Evolutionary conservation across 2,888 invertebrate genomes (phyloP), one percentile per base, ranked within the genome.

Genomic region (Cephalotes varians): DNA sequence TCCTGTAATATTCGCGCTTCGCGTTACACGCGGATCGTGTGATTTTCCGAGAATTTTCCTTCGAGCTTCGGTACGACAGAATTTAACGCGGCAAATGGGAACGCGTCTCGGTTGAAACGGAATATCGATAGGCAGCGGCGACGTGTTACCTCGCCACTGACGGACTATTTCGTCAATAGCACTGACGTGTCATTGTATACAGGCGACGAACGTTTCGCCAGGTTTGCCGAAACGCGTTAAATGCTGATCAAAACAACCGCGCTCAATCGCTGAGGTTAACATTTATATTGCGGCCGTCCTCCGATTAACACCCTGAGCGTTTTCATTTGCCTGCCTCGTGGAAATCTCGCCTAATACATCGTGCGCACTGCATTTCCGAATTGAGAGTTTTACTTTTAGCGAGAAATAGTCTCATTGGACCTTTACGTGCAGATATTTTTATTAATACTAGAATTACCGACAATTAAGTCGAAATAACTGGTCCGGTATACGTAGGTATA

Each of bases 221-320:
- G 37, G 37, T 25, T 47, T 40, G 44, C 9, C 67, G 69, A 44
- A 77, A 77, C 69, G 65, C 76, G 76, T 58, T 76, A 65, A 76
- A 76, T n/a, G 69, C 77, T 64, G 77, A 77, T 77, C 77, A 77
- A 77, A 77, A 77, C 77, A 69, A 77, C 77, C 77, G 9, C 77
- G 54, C 31, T 56, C 77, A 77, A 77, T 67, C 54, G 69, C 54
- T 67, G 77, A 56, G 77, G 69, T 77, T 77, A 77, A 77, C 77
- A 77, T 77, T 77, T 67, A 77, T 77, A 56, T 77, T 56, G 69
- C 44, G 67, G 54, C 44, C 44, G 69, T 58, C 9, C 69, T 77
- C 47, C 71, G 69, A 77, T 77, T 77, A 69, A 69, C 69, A 69
- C 54, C 15, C 15, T 2, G 51, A 49, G 7, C 51, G 34, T 77